phyloP scores from a whole-genome alignment of 1,140 invertebrate genomes.

The Mercenaria mercenaria region DNA sequence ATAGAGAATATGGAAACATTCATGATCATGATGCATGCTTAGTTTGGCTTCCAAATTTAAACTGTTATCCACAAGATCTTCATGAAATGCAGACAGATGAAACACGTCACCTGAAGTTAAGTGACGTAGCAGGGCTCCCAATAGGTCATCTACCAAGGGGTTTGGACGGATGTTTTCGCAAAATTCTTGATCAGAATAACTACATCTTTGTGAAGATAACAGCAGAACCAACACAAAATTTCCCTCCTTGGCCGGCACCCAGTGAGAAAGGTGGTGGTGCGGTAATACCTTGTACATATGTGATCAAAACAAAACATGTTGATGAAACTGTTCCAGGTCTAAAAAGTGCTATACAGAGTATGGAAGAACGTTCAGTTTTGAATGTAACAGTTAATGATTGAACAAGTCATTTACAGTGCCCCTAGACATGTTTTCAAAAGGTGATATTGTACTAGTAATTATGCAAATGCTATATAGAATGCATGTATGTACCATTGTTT shows the following conservation, averaged over 20 bases:
- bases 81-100: constrained; percentile 39
- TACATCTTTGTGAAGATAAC: neutral
- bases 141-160: constrained; percentile 52
- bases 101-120: constrained; percentile 18
- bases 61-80: neutral
- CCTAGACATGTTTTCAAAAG: no score
- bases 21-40: constrained; percentile 23
- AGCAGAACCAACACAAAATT: constrained; percentile 36
- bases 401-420: no score
- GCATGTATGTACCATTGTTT: no score
- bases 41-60: constrained; percentile 26
- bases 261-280: constrained; percentile 36
- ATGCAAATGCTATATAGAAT: no score
- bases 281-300: constrained; percentile 21
- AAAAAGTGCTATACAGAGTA: neutral
- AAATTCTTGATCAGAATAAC: constrained; percentile 36
- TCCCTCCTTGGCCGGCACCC: constrained; percentile 34
- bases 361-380: neutral
- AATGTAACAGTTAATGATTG: neutral
- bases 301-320: constrained; percentile 5
- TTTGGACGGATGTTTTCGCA: constrained; percentile 22
- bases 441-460: no score
- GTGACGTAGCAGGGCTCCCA: constrained; percentile 42
- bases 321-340: neutral
- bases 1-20: constrained; percentile 24